phyloP scores from a whole-genome alignment of 2,113 vertebrate species.

The Periophthalmodon schlosseri region DNA sequence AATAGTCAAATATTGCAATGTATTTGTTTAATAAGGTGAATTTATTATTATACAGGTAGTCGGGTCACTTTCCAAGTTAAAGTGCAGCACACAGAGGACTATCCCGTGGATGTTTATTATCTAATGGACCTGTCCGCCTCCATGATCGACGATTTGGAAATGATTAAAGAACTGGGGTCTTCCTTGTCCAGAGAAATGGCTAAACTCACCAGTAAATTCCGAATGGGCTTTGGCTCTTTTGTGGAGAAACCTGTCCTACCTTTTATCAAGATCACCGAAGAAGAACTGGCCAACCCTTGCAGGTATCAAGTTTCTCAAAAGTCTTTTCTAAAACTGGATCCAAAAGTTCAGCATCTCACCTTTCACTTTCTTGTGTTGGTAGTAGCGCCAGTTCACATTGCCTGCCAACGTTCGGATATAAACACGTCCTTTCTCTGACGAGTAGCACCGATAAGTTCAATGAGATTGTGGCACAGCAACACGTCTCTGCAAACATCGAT shows the following conservation, averaged over 20 bases:
- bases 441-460: conserved; percentile 89
- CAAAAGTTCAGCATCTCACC: background rate
- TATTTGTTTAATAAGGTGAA: conserved; percentile 6
- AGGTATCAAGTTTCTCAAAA: conserved; percentile 74
- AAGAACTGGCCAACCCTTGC: conserved; percentile 90
- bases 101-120: conserved; percentile 97
- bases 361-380: conserved; percentile 25
- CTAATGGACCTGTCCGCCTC: conserved; percentile 98
- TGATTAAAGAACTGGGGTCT: conserved; percentile 90
- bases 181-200: conserved; percentile 93
- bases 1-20: background rate
- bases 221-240: conserved; percentile 95
- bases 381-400: conserved; percentile 78
- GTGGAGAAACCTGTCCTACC: conserved; percentile 97
- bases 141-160: conserved; percentile 90
- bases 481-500: conserved; percentile 90
- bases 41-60: conserved; percentile 71
- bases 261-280: conserved; percentile 87
- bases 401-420: conserved; percentile 91
- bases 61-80: conserved; percentile 88
- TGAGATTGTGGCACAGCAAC: conserved; percentile 85
- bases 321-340: background rate
- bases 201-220: conserved; percentile 93
- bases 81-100: conserved; percentile 91
- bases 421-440: conserved; percentile 90